Base-by-base conservation (phyloP, 2,888 invertebrate species). In the Ophonus ardosiacus region DNA sequence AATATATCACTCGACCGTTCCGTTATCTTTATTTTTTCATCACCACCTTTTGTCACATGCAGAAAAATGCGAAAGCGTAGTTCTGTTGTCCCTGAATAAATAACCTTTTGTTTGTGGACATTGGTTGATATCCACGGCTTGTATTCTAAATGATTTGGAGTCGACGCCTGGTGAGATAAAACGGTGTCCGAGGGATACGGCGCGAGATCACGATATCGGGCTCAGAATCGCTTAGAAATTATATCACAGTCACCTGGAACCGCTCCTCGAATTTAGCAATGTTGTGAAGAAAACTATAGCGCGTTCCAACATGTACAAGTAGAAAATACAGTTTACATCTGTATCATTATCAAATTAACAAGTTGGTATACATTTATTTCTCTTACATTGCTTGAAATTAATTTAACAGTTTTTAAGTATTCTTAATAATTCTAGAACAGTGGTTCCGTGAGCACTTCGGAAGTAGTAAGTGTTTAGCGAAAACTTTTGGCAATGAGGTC, bases 231-330 rank as follows among this genome's bases (percentile, higher is more conserved):
- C 68, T 56, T 56, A 43, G 57, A 81, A 81, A 31, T 68, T 43
- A 68, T 68, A 81, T 65, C 81, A 18, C 71, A 81, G 81, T 81
- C 65, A 63, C 63, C 24, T 65, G 40, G 57, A n/a, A 65, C 17
- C 24, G 81, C 81, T 81, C 13, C 43, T 51, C 68, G 68, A 68
- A 81, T 81, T 81, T 81, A 81, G 68, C 81, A 81, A 56, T 68
- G 56, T 63, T 15, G 71, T 18, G 18, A 15, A 8, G 43, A 17
- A 21, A 3, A 21, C 63, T 74, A 74, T 74, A 74, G 8, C 0
- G 8, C 43, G 43, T 43, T 74, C 40, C 71, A 7, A 74, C 7
- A 24, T 63, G 7, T 63, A 21, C 63, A 63, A 8, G 43, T 13
- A 43, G 10, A 43, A 10, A 6, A 43, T 43, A 6, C 7, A 43